A percentile compares a stretch with the other conserved stretches of the same genome.
Evolutionary conservation across 2,888 invertebrate genomes (phyloP).

Genomic region (Aphrophora alni): DNA sequence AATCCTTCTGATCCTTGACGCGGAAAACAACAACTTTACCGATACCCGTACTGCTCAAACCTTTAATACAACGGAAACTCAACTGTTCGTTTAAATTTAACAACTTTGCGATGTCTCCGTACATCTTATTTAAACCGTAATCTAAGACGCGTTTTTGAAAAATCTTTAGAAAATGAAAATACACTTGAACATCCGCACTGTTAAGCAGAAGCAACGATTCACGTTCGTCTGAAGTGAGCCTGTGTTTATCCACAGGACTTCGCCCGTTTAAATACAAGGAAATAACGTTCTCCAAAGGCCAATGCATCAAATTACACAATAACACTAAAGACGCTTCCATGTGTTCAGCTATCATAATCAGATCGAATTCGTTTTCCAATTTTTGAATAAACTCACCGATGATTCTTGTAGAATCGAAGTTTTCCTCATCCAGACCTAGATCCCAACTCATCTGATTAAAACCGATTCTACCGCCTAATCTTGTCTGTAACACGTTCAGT

Average conservation of each 20-base stretch:
- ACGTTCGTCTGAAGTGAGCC: conserved; percentile 36
- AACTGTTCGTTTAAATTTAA: conserved; percentile 43
- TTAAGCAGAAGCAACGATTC: conserved; percentile 42
- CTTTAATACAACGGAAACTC: conserved; percentile 41
- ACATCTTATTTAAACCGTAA: conserved; percentile 46
- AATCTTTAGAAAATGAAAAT: conserved; percentile 45
- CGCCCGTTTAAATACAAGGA: conserved; percentile 45
- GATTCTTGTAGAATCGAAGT: conserved; percentile 31
- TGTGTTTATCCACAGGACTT: conserved; percentile 18
- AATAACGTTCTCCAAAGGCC: conserved; percentile 48
- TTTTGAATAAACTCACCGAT: conserved; percentile 45
- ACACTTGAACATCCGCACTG: conserved; percentile 44
- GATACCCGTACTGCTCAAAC: conserved; percentile 43
- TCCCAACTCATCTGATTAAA: conserved; percentile 51
- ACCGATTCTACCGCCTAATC: conserved; percentile 44
- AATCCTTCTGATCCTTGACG: conserved; percentile 40
- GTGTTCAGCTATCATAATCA: conserved; percentile 51
- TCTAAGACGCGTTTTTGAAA: conserved; percentile 42
- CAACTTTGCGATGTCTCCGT: conserved; percentile 42
- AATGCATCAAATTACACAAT: conserved; percentile 48
- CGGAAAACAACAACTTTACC: conserved; percentile 43
- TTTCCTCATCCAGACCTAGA: conserved; percentile 43
- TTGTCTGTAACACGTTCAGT: not conserved
- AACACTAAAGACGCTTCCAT: conserved; percentile 51
- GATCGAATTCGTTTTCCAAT: conserved; percentile 49